phyloP scores from a whole-genome alignment of 2,113 vertebrate species.

The Pithys albifrons region DNA sequence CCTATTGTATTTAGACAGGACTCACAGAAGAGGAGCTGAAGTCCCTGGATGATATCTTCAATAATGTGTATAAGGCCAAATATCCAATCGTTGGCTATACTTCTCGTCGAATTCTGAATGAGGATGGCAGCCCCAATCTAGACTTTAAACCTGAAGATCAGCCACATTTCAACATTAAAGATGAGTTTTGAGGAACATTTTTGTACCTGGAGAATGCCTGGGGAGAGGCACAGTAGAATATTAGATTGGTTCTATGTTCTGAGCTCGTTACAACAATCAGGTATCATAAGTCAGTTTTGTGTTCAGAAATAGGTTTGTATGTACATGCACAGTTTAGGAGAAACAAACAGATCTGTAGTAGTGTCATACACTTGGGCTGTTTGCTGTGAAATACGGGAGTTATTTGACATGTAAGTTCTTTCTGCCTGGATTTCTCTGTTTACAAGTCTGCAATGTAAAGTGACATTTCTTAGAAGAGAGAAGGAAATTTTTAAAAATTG shows the following conservation, averaged over 20 bases:
- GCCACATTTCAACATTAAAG: constrained; percentile 87
- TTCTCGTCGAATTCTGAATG: constrained; percentile 83
- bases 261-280: background rate
- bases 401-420: background rate
- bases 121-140: constrained; percentile 89
- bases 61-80: constrained; percentile 91
- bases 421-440: background rate
- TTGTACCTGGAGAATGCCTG: background rate
- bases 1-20: constrained; percentile 75
- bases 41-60: constrained; percentile 87
- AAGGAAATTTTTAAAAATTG: background rate
- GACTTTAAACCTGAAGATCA: constrained; percentile 93
- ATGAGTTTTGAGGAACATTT: constrained; percentile 84
- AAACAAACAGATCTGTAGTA: background rate
- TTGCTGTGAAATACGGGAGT: background rate
- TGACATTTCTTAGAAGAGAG: background rate
- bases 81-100: constrained; percentile 97
- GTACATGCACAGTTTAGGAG: background rate
- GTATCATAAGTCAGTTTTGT: background rate
- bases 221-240: background rate
- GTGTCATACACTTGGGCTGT: background rate
- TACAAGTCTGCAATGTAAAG: background rate
- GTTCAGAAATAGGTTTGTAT: background rate
- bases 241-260: background rate
- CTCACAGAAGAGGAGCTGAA: constrained; percentile 85